Conservation (phyloP, 2,888 invertebrate genomes). For the Rhaphigaster nebulosa region DNA sequence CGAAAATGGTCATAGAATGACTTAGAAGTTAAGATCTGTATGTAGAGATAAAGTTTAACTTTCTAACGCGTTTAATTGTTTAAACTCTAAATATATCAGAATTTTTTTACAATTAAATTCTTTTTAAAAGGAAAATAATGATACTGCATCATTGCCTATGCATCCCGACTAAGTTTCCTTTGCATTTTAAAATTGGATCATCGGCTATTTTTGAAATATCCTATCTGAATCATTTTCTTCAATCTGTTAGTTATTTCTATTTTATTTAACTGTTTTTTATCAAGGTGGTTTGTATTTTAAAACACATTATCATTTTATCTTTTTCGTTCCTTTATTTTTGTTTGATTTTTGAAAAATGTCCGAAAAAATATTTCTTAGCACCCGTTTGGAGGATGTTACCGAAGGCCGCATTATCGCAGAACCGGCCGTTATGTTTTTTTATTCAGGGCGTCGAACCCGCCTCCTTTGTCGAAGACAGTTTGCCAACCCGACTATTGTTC, state of each 20-base stretch:
- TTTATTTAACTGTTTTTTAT: not conserved
- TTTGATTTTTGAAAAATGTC: not conserved
- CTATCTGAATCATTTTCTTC: not conserved
- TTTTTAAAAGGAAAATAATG: not conserved
- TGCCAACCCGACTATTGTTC: not conserved
- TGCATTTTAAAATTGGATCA: not conserved
- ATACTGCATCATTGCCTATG: not conserved
- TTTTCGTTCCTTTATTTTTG: no score
- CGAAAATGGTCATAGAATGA: no score
- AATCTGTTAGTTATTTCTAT: not conserved
- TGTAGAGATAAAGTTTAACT: no score
- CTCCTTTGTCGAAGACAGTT: slow-evolving; percentile 20
- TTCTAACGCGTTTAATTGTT: no score
- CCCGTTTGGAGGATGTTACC: not conserved
- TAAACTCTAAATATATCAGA: no score
- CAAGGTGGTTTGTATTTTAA: no score
- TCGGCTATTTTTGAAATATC: not conserved
- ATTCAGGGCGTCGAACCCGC: slow-evolving; percentile 1
- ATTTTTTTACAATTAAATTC: not conserved
- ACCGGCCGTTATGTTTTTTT: slow-evolving; percentile 28
- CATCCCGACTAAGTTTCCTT: not conserved
- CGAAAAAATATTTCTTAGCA: not conserved
- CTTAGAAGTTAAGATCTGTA: no score
- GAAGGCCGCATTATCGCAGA: not conserved
- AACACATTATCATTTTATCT: no score